Base-by-base conservation (phyloP, 2,113 vertebrate genomes). In the Oxyruncus cristatus region DNA sequence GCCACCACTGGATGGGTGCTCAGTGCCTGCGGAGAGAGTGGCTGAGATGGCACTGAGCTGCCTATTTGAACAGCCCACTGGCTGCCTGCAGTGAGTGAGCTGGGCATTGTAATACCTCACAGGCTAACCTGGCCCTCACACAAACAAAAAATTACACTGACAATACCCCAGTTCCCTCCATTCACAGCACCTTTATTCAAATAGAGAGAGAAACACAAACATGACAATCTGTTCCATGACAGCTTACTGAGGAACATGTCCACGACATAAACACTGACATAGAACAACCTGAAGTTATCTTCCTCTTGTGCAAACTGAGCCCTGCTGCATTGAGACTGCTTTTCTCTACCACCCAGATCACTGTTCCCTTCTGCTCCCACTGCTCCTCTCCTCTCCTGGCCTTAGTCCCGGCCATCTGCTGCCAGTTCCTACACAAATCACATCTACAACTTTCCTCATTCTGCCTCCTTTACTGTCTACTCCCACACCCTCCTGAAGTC, bases 331-430 rank as follows among this genome's bases (percentile, higher is more conserved):
- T 80, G 26, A 3, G 3, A 68, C 15, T 0, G 0, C 32, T 56
- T 74, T 65, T 72, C 63, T 77, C 66, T 74, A 33, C 33, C 67
- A 33, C 12, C 67, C 78, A 90, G 21, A 27, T 92, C 53, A 35
- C 50, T 83, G 24, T 5, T 89, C 26, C 30, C 58, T 80, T 46
- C 53, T 90, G 71, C 47, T 90, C 26, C 23, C 0, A 3, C 46
- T 80, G 62, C 50, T 80, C 68, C 44, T 52, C 47, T 83, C 39
- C 44, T 85, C 56, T 90, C 71, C 65, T 75, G 65, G 86, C 73
- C 61, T 72, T 68, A 75, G 35, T 92, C 70, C 75, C 85, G 88
- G 71, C 12, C 68, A 93, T 78, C 61, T 89, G 61, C 61, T 86
- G 41, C 18, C 12, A 37, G 56, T 58, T 95, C 56, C 53, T 53